phyloP scores from a whole-genome alignment of 2,113 vertebrate genomes.

The Galbula dea region DNA sequence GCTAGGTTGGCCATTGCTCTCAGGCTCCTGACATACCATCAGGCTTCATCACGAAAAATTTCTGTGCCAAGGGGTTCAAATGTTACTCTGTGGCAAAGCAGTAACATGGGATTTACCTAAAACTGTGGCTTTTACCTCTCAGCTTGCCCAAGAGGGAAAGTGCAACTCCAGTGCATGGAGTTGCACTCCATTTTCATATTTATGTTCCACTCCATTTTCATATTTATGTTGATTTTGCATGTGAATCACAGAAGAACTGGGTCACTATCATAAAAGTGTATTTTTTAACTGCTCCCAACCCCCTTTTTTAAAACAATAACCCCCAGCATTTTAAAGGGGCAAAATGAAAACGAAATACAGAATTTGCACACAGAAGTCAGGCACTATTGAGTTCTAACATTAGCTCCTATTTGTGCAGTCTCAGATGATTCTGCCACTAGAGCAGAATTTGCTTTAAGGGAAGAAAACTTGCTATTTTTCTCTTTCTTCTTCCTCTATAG shows the following conservation, averaged over 20 bases:
- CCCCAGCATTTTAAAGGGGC: neutral
- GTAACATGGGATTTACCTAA: neutral
- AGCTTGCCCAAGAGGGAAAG: neutral
- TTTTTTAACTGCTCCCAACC: neutral
- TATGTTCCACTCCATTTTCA: neutral
- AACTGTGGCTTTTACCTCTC: neutral
- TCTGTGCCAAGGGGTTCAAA: neutral
- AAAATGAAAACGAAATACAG: neutral
- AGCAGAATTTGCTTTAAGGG: neutral
- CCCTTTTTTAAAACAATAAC: neutral
- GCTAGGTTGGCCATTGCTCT: accelerated
- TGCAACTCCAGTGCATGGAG: neutral
- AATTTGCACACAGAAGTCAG: neutral
- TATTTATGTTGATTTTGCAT: neutral
- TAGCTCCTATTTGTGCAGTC: neutral
- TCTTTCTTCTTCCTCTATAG: neutral
- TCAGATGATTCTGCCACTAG: neutral
- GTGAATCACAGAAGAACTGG: neutral
- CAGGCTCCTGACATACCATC: neutral
- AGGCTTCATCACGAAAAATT: neutral
- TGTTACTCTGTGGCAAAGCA: neutral
- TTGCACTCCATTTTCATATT: neutral
- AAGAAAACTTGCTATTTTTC: neutral
- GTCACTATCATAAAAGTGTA: neutral
- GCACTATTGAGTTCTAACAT: neutral